phyloP scores from a whole-genome alignment of 2,888 invertebrate genomes.

The Cosmia pyralina region DNA sequence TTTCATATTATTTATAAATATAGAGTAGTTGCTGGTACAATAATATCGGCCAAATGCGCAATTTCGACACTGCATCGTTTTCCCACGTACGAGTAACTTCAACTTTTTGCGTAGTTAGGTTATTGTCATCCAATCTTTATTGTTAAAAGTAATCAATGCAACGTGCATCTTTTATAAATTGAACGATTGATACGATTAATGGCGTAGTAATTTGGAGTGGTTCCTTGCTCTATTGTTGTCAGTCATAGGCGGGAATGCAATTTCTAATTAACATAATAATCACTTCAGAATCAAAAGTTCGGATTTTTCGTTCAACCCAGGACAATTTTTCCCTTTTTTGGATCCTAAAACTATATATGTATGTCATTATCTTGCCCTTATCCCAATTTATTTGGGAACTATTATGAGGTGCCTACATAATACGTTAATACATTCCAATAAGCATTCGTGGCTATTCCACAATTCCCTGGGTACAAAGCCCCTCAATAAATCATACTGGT shows the following conservation, averaged over 20 bases:
- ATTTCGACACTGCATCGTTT: slow-evolving; percentile 4
- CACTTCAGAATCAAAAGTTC: background rate
- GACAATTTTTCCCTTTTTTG: background rate
- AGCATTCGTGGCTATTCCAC: background rate
- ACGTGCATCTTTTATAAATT: slow-evolving; percentile 29
- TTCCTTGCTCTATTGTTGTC: background rate
- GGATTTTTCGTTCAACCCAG: background rate
- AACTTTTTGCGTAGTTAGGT: slow-evolving; percentile 1
- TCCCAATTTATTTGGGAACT: background rate
- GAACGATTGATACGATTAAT: slow-evolving; percentile 7
- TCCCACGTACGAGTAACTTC: background rate
- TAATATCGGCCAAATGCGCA: background rate
- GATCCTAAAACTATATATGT: too few species aligned
- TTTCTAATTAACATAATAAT: background rate
- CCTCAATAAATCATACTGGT: background rate
- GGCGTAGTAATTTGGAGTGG: background rate
- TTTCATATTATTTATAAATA: background rate
- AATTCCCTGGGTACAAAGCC: background rate
- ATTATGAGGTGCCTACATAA: background rate
- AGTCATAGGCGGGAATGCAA: background rate
- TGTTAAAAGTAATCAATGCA: slow-evolving; percentile 41
- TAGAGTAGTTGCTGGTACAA: background rate
- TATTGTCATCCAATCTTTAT: slow-evolving; percentile 12
- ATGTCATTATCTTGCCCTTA: too few species aligned
- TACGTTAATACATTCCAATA: background rate